Evolutionary conservation across 2,888 invertebrate genomes (phyloP).

Genomic region (Drosophila pullipes): DNA sequence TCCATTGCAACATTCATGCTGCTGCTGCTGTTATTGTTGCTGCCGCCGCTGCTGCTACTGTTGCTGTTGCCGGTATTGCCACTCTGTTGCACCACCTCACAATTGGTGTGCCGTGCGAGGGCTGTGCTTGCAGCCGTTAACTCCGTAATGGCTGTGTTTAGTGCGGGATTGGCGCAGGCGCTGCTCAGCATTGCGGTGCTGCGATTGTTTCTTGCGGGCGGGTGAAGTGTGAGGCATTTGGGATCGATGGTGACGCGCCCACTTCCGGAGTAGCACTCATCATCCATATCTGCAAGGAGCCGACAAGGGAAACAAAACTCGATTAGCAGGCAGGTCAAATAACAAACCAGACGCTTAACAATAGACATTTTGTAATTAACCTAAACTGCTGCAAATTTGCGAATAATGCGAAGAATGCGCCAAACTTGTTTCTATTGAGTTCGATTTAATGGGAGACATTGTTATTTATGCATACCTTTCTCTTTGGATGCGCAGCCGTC

Average conservation of each 20-base stretch:
- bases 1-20: slow-evolving; percentile 59
- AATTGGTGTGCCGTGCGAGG: slow-evolving; percentile 17
- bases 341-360: neutral
- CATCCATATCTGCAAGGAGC: slow-evolving; percentile 91
- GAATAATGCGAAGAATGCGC: neutral
- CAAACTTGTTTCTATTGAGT: neutral
- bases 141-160: slow-evolving; percentile 62
- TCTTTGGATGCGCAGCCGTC: neutral
- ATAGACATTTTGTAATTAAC: neutral
- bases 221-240: slow-evolving; percentile 77
- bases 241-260: slow-evolving; percentile 80
- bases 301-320: neutral
- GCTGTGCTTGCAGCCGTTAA: slow-evolving; percentile 47
- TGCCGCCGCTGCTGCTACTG: slow-evolving; percentile 28
- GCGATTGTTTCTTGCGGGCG: slow-evolving; percentile 59
- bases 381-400: neutral
- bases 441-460: slow-evolving; percentile 1
- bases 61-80: slow-evolving; percentile 28
- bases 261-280: slow-evolving; percentile 92
- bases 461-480: neutral
- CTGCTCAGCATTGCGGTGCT: slow-evolving; percentile 60
- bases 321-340: neutral
- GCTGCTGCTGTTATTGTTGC: slow-evolving; percentile 30
- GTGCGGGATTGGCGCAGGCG: slow-evolving; percentile 58
- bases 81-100: slow-evolving; percentile 34